Conservation (phyloP, 2,888 invertebrate genomes). For the Agriopis marginaria region DNA sequence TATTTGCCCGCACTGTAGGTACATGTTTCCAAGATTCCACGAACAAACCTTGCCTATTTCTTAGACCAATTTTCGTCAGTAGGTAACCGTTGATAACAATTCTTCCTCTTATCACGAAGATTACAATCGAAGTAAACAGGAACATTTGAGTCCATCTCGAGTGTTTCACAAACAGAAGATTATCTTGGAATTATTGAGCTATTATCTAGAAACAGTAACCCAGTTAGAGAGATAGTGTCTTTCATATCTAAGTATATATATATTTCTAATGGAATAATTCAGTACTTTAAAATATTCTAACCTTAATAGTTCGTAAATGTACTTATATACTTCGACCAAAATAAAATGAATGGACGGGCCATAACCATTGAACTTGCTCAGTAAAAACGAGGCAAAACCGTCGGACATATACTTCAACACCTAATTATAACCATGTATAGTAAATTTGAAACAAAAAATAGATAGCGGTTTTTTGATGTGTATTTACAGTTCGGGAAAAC, state of each 20-base stretch:
- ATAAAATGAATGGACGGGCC: too few species aligned
- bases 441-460: too few species aligned
- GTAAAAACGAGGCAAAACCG: too few species aligned
- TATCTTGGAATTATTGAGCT: conserved; percentile 70
- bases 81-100: conserved; percentile 7
- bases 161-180: conserved; percentile 73
- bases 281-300: background rate
- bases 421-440: too few species aligned
- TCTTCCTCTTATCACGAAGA: conserved; percentile 24
- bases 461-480: too few species aligned
- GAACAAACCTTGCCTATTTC: background rate
- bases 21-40: background rate
- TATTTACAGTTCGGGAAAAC: too few species aligned
- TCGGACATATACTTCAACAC: too few species aligned
- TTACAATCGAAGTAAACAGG: conserved; percentile 42
- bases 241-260: conserved; percentile 1
- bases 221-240: conserved; percentile 56
- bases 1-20: too few species aligned
- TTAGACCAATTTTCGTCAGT: conserved; percentile 13
- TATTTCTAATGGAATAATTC: conserved; percentile 13
- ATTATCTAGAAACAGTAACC: conserved; percentile 74
- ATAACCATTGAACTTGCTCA: too few species aligned
- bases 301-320: too few species aligned
- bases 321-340: too few species aligned
- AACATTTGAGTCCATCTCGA: conserved; percentile 52